Conservation (phyloP, 2,113 vertebrate species). For the Ursus arctos region DNA sequence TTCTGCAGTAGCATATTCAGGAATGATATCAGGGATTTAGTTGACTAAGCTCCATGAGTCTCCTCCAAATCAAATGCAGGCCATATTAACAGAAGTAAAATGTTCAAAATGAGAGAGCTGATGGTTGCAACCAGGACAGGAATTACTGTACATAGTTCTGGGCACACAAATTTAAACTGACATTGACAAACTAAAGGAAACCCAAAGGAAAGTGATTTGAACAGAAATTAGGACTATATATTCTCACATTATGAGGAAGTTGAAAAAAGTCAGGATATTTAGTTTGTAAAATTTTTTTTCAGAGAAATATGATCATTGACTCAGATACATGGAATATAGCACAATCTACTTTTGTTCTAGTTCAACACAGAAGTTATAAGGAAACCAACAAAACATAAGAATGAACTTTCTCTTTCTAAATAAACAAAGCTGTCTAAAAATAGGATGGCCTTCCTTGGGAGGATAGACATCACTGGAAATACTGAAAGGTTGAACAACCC, state of each 20-base stretch:
- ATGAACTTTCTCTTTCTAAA: not conserved
- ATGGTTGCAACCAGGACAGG: not conserved
- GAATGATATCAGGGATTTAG: not conserved
- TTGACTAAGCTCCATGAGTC: not conserved
- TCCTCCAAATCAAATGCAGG: not conserved
- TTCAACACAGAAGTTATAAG: not conserved
- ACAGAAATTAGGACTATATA: not conserved
- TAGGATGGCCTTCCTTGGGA: not conserved
- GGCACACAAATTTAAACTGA: not conserved
- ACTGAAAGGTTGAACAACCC: not conserved
- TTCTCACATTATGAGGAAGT: not conserved
- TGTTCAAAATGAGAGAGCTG: not conserved
- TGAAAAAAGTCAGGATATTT: not conserved
- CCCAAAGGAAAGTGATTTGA: not conserved
- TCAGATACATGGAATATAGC: not conserved
- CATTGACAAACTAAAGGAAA: not conserved
- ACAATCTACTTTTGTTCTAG: not conserved
- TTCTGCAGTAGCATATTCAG: not conserved
- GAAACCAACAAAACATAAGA: conserved; percentile 33
- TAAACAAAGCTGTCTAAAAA: not conserved
- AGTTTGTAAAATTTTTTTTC: conserved; percentile 17
- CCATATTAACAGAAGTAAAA: not conserved
- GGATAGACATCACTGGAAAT: not conserved
- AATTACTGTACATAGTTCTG: not conserved
- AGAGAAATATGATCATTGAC: not conserved